Percentiles rank a stretch among this genome's conserved stretches.
These are phyloP conservation scores for Chaetoderma sp. DNA, from an alignment of 2,888 invertebrate genomes.

Conservation along the genomic window DNA sequence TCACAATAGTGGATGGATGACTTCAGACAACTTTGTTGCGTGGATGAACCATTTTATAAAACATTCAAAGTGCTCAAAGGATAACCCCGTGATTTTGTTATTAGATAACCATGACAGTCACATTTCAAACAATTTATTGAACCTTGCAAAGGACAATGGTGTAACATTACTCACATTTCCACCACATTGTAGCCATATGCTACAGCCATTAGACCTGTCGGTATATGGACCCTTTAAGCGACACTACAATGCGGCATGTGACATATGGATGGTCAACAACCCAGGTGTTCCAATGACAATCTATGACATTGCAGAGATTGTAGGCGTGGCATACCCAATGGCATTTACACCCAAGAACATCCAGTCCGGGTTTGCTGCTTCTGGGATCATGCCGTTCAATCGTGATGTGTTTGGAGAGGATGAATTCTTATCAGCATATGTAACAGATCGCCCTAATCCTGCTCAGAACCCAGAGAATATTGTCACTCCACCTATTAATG, in stretches of 20 bases:
- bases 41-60: slow-evolving; percentile 7
- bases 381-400: slow-evolving; percentile 63
- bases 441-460: neutral
- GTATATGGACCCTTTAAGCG: neutral
- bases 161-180: slow-evolving; percentile 11
- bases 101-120: slow-evolving; percentile 22
- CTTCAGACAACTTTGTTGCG: neutral
- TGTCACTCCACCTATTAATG: no score
- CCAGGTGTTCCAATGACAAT: slow-evolving; percentile 56
- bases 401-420: neutral
- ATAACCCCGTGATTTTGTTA: slow-evolving; percentile 36
- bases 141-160: slow-evolving; percentile 1
- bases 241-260: neutral
- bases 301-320: slow-evolving; percentile 56
- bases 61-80: slow-evolving; percentile 24
- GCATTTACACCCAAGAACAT: slow-evolving; percentile 59
- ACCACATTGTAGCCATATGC: slow-evolving; percentile 5
- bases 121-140: neutral
- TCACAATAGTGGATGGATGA: slow-evolving; percentile 14
- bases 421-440: slow-evolving; percentile 17
- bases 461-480: no score
- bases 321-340: neutral
- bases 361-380: slow-evolving; percentile 56
- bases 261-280: neutral
- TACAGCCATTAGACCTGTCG: neutral